These are phyloP conservation scores for Lordiphosa fenestrarum DNA, from an alignment of 2,888 invertebrate genomes.

Conservation along the genomic window DNA sequence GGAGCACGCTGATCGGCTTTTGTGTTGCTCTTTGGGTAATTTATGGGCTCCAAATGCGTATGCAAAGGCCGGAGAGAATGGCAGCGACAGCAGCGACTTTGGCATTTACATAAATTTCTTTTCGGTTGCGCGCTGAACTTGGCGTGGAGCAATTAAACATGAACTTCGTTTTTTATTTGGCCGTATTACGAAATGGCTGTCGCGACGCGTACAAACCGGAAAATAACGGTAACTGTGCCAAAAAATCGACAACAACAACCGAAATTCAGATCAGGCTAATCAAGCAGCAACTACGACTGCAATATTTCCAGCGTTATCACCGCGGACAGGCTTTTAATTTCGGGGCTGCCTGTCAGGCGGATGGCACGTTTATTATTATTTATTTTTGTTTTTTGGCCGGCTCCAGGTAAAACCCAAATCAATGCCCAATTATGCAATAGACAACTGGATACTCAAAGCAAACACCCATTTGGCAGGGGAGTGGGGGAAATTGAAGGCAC, in stretches of 20 bases:
- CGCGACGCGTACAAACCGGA: conserved; percentile 54
- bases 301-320: conserved; percentile 47
- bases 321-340: conserved; percentile 58
- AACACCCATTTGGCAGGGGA: not conserved
- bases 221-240: conserved; percentile 72
- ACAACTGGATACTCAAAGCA: conserved; percentile 1
- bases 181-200: conserved; percentile 62
- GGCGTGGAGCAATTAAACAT: conserved; percentile 72
- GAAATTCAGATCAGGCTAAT: conserved; percentile 51
- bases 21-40: conserved; percentile 27
- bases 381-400: conserved; percentile 24
- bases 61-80: conserved; percentile 24
- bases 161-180: conserved; percentile 65
- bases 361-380: conserved; percentile 45
- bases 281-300: conserved; percentile 41
- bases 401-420: conserved; percentile 54
- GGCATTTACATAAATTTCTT: conserved; percentile 69
- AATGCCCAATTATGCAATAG: conserved; percentile 63
- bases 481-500: not conserved
- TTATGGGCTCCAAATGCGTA: conserved; percentile 43
- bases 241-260: conserved; percentile 24
- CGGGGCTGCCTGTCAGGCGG: conserved; percentile 36
- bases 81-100: conserved; percentile 25
- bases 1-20: no score
- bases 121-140: conserved; percentile 42